phyloP scores from a whole-genome alignment of 2,888 invertebrate genomes.

The Sisyra terminalis region DNA sequence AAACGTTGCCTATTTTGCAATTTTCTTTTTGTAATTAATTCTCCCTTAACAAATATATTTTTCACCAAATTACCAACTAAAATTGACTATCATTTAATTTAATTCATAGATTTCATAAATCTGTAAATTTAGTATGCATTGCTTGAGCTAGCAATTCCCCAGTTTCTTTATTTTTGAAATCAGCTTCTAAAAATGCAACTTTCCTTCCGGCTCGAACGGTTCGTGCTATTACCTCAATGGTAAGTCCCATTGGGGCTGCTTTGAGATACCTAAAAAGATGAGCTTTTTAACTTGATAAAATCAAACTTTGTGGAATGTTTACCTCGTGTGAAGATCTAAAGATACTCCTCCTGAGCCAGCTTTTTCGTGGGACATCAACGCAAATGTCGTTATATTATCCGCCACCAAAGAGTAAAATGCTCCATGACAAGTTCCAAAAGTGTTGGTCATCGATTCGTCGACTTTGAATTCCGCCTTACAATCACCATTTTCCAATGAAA shows the following conservation, averaged over 20 bases:
- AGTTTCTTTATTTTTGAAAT: conserved; percentile 56
- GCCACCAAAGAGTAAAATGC: neutral
- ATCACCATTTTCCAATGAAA: conserved; percentile 1
- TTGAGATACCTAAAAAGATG: conserved; percentile 62
- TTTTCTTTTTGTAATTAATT: no score
- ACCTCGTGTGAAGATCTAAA: no score
- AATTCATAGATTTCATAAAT: conserved; percentile 8
- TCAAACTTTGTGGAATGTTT: no score
- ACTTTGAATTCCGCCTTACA: neutral
- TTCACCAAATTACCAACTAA: no score
- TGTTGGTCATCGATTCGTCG: conserved; percentile 1
- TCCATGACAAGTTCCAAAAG: neutral
- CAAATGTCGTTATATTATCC: conserved; percentile 1
- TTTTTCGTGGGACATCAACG: conserved; percentile 1
- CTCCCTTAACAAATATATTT: no score
- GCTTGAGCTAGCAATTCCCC: conserved; percentile 64
- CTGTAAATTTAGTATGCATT: conserved; percentile 63
- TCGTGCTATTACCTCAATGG: conserved; percentile 59
- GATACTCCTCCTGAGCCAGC: neutral
- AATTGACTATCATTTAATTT: no score
- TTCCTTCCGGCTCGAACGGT: conserved; percentile 61
- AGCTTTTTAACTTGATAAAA: no score
- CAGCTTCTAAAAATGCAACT: conserved; percentile 68
- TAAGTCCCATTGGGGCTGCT: conserved; percentile 61
- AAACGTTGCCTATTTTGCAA: no score